Evolutionary conservation across 2,888 invertebrate genomes (phyloP), one percentile per base, ranked within the genome.

Genomic region (Meteorus colon): DNA sequence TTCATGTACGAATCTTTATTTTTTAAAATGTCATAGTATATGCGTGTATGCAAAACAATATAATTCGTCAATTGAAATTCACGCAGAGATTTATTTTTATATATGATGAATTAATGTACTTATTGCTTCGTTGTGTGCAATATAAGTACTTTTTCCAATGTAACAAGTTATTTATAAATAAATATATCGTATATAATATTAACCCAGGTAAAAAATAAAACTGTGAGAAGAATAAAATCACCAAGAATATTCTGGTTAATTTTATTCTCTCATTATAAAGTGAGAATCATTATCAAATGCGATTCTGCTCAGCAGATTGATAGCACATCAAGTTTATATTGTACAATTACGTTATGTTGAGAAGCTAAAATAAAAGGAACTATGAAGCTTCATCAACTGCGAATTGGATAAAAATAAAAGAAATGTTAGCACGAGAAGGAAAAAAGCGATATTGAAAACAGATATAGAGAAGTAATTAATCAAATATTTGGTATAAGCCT

Each of bases 1-100:
- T 65, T 65, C 65, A 65, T 19, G 19, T 19, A 34, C 16, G 41
- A 34, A 34, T 78, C 69, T 78, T 82, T 78, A 24, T 24, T 55
- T 55, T 55, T 55, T 19, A 69, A 80, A 63, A 68, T 74, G 77
- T 76, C 45, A 19, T 68, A 69, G 51, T 75, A 59, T 71, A 31
- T 31, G 31, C 62, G 31, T 62, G 31, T 65, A 19, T 41, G 65
- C 16, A 41, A 24, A 65, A 37, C n/a, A 19, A 29, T 65, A 34
- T 34, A 16, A 34, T 19, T 31, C 14, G 37, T 65, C 65, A 70
- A 70, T 55, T 55, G 19, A 55, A 55, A 55, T 55, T 51, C 71
- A 62, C 45, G 29, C 62, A 62, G 72, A 62, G 62, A 51, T 72
- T 72, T 45, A 72, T 72, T 62, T 71, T 71, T 71, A 34, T 71